Conservation (phyloP, 2,113 vertebrate genomes). For the Siniperca knerii region DNA sequence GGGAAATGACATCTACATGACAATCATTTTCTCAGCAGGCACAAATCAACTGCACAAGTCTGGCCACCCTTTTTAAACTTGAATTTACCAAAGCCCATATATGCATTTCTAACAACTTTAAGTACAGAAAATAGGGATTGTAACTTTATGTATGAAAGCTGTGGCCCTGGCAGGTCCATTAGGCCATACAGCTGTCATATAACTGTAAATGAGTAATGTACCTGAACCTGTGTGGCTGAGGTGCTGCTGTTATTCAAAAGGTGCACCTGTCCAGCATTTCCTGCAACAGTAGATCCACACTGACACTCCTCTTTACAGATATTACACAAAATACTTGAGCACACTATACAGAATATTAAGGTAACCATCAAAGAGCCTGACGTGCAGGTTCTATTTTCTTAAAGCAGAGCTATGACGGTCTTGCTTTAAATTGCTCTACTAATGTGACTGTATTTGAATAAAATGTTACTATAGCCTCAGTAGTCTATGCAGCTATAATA, state of each 20-base stretch:
- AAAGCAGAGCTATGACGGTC: not conserved
- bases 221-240: not conserved
- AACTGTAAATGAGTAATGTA: constrained; percentile 16
- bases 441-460: not conserved
- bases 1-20: constrained; percentile 41
- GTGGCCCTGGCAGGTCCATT: constrained; percentile 35
- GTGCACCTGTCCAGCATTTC: not conserved
- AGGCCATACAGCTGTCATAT: constrained; percentile 20
- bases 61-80: not conserved
- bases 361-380: too few species aligned
- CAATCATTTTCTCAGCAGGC: constrained; percentile 40
- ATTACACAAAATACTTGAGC: not conserved
- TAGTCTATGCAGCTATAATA: not conserved
- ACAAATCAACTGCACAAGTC: not conserved
- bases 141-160: not conserved
- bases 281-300: not conserved
- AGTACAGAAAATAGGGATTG: not conserved
- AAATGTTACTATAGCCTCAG: not conserved
- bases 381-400: not conserved
- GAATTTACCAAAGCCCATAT: not conserved
- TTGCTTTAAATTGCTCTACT: not conserved
- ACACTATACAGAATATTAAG: not conserved
- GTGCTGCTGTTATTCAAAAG: not conserved
- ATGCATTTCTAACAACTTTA: not conserved
- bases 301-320: not conserved